Evolutionary conservation across 2,888 invertebrate species (phyloP).

Genomic region (Alsophila aescularia): DNA sequence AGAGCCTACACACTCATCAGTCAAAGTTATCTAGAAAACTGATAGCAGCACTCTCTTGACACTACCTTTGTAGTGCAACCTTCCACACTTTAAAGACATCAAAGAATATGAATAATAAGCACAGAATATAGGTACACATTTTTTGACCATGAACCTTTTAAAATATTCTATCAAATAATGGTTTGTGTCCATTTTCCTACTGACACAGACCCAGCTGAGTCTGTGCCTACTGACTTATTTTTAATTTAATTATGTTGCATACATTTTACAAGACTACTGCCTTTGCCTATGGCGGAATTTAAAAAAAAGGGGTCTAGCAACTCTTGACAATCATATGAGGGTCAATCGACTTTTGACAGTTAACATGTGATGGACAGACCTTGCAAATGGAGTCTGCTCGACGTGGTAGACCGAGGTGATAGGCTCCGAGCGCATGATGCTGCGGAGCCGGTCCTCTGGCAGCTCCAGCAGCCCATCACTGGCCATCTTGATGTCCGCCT

Average conservation of each 20-base stretch:
- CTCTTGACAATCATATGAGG: constrained; percentile 38
- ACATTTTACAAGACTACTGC: too few species aligned
- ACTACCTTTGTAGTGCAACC: constrained; percentile 8
- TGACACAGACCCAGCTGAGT: too few species aligned
- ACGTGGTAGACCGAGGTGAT: constrained; percentile 91
- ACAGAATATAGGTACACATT: too few species aligned
- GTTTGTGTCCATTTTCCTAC: constrained; percentile 35
- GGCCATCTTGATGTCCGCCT: constrained; percentile 83
- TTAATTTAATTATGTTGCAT: too few species aligned
- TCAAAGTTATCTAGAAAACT: constrained; percentile 65
- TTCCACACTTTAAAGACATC: constrained; percentile 22
- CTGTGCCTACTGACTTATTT: too few species aligned
- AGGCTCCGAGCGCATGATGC: constrained; percentile 88
- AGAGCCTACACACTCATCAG: constrained; percentile 58
- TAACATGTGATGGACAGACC: constrained; percentile 79
- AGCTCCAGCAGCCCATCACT: constrained; percentile 90
- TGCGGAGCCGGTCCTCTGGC: constrained; percentile 87
- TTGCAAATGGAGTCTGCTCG: constrained; percentile 93
- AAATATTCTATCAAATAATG: too few species aligned
- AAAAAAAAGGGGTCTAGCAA: constrained; percentile 34
- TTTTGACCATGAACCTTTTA: too few species aligned
- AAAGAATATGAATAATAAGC: too few species aligned
- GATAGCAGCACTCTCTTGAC: constrained; percentile 51
- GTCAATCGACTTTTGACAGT: constrained; percentile 39
- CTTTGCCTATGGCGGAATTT: background rate